phyloP scores from a whole-genome alignment of 2,113 vertebrate genomes.

The Tichodroma muraria region DNA sequence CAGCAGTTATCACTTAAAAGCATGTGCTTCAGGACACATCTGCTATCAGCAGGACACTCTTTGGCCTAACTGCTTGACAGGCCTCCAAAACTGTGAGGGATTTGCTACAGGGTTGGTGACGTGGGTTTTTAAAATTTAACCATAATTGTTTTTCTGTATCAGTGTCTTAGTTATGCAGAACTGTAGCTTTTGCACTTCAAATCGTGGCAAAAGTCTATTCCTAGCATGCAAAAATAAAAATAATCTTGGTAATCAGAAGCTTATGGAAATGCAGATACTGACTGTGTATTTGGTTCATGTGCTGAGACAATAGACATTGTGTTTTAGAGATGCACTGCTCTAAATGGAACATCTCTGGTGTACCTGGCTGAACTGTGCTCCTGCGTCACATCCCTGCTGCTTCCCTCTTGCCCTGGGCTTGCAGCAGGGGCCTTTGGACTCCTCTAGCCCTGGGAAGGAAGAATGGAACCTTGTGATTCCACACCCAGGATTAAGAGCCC shows the following conservation, averaged over 20 bases:
- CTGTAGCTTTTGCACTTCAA: not conserved
- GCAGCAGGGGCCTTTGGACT: not conserved
- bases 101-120: not conserved
- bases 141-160: not conserved
- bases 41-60: not conserved
- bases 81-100: not conserved
- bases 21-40: not conserved
- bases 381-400: not conserved
- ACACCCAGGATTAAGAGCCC: accelerated
- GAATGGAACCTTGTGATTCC: not conserved
- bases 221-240: not conserved
- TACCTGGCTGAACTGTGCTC: not conserved
- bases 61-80: not conserved
- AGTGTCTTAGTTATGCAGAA: not conserved
- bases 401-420: not conserved
- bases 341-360: not conserved
- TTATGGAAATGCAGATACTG: not conserved
- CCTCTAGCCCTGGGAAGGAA: not conserved
- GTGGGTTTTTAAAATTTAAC: not conserved
- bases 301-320: not conserved
- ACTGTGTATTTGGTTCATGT: not conserved
- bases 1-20: not conserved
- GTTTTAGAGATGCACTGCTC: not conserved
- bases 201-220: not conserved
- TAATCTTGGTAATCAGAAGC: not conserved